phyloP scores from a whole-genome alignment of 2,797 vertebrate genomes.

The Mustela erminea region DNA sequence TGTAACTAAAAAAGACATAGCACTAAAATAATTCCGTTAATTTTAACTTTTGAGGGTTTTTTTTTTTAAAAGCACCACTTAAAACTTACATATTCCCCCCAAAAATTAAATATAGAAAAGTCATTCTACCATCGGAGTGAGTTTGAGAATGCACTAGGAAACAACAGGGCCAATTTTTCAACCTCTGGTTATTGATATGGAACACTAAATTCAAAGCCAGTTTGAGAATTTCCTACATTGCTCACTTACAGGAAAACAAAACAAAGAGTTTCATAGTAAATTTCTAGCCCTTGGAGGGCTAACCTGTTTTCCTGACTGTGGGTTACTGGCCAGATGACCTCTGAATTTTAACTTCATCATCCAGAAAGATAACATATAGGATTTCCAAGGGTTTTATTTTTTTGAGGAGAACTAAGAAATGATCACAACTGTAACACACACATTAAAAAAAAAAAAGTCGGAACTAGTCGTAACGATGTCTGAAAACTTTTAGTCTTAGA shows the following conservation, averaged over 20 bases:
- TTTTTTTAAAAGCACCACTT: slow-evolving; percentile 73
- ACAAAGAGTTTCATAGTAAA: background rate
- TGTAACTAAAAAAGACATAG: slow-evolving; percentile 56
- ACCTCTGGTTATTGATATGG: background rate
- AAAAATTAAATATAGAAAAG: slow-evolving; percentile 76
- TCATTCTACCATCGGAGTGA: slow-evolving; percentile 59
- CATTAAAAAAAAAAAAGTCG: background rate
- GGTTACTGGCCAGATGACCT: background rate
- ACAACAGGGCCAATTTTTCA: slow-evolving; percentile 41
- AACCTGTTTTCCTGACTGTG: slow-evolving; percentile 2
- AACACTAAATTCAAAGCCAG: slow-evolving; percentile 55
- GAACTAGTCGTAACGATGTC: slow-evolving; percentile 50
- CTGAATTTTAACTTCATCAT: slow-evolving; percentile 27
- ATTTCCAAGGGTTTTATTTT: slow-evolving; percentile 54
- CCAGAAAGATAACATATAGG: background rate
- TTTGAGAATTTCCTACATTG: background rate
- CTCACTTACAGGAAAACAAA: slow-evolving; percentile 49
- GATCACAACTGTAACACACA: slow-evolving; percentile 51
- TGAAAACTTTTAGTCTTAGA: slow-evolving; percentile 56
- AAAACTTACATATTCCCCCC: slow-evolving; percentile 62
- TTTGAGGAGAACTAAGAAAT: slow-evolving; percentile 67
- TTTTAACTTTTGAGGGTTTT: slow-evolving; percentile 69
- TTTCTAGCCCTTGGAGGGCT: background rate
- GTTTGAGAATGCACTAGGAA: slow-evolving; percentile 65
- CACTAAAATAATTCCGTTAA: slow-evolving; percentile 53